These are phyloP conservation scores for Tauraco hartlaubi DNA, from an alignment of 2,797 vertebrate species.

Conservation along the genomic window DNA sequence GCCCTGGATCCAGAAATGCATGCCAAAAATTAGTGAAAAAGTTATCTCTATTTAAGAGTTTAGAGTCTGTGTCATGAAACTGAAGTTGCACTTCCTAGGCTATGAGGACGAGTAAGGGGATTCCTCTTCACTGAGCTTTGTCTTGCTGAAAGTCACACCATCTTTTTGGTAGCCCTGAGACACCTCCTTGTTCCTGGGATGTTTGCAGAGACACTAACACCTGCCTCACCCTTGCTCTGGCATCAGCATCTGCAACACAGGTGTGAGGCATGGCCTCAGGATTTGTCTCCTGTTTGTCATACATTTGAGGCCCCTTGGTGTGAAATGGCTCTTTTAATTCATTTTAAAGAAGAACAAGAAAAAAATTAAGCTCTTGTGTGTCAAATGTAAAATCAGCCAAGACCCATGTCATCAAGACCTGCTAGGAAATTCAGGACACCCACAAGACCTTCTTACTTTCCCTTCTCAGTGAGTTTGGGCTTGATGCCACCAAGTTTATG, in stretches of 20 bases:
- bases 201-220: neutral
- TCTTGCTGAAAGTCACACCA: neutral
- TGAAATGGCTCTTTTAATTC: neutral
- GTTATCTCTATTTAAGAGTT: neutral
- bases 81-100: neutral
- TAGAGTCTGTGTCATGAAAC: neutral
- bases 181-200: neutral
- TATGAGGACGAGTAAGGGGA: neutral
- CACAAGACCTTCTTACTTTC: neutral
- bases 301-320: neutral
- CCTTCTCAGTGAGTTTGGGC: neutral
- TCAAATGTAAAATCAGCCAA: neutral
- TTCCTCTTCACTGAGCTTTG: neutral
- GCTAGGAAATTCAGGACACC: neutral
- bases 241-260: neutral
- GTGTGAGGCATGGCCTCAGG: neutral
- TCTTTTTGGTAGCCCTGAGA: neutral
- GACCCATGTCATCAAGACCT: neutral
- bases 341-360: neutral
- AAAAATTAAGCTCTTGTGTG: neutral
- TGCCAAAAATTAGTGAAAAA: neutral
- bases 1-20: neutral
- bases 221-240: neutral
- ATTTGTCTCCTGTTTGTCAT: neutral
- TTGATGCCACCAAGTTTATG: neutral